Evolutionary conservation across 2,888 invertebrate genomes (phyloP).

Genomic region (Conops quadrifasciatus): DNA sequence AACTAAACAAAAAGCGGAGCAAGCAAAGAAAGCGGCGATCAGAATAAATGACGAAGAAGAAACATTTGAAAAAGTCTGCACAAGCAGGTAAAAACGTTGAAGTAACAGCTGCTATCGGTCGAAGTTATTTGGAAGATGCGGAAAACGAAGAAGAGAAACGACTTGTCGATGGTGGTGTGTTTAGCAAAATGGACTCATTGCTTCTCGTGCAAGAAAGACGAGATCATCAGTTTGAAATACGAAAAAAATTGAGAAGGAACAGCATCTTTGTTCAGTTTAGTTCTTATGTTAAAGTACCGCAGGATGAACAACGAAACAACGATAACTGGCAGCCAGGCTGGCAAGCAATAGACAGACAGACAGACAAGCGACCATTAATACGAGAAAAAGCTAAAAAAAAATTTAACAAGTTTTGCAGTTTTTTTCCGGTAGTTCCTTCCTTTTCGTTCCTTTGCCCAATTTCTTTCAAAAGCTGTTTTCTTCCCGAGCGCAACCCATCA

Average conservation of each 20-base stretch:
- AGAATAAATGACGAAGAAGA: background rate
- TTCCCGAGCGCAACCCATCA: too few relatives aligned
- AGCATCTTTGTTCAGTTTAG: background rate
- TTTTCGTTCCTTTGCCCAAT: conserved; percentile 36
- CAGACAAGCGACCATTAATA: background rate
- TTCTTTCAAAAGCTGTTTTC: conserved; percentile 35
- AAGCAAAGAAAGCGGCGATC: background rate
- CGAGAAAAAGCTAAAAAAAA: conserved; percentile 9
- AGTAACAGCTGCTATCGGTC: conserved; percentile 19
- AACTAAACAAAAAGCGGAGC: background rate
- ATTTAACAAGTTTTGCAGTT: conserved; percentile 39
- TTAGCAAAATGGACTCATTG: too few relatives aligned
- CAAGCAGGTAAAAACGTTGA: background rate
- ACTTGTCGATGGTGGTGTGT: background rate
- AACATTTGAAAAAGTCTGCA: background rate
- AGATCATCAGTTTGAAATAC: background rate
- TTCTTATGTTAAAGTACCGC: conserved; percentile 16
- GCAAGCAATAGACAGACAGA: conserved; percentile 20
- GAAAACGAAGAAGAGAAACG: background rate
- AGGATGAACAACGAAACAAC: conserved; percentile 14
- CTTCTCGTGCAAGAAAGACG: too few relatives aligned
- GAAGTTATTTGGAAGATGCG: conserved; percentile 2
- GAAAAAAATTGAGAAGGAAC: background rate
- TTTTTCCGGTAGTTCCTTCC: conserved; percentile 35
- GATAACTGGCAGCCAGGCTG: conserved; percentile 4